Percentiles rank a stretch among this genome's conserved stretches.
Conservation (phyloP, 2,888 invertebrate species). For the Rotaria macrura region DNA sequence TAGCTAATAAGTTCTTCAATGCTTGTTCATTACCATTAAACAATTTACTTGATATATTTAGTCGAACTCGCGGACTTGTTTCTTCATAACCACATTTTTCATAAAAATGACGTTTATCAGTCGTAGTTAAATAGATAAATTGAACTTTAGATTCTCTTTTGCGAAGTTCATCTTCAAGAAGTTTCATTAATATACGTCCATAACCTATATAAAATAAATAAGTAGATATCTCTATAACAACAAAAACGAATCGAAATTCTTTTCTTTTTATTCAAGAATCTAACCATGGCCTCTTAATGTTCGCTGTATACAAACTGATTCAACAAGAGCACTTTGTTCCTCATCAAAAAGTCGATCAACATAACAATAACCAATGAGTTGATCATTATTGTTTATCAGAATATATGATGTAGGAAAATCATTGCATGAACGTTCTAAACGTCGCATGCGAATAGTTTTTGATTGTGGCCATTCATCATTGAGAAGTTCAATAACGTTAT, state of each 20-base stretch:
- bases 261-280: not conserved
- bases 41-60: not conserved
- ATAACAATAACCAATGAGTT: not conserved
- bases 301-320: slow-evolving; percentile 5
- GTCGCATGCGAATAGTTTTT: not conserved
- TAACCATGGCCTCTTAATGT: not conserved
- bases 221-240: no score
- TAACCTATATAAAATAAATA: not conserved
- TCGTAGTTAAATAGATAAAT: not conserved
- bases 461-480: slow-evolving; percentile 18
- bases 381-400: not conserved
- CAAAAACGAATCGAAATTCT: no score
- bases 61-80: not conserved
- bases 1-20: not conserved
- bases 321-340: not conserved
- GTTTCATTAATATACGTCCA: not conserved
- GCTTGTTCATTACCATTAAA: not conserved
- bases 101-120: slow-evolving; percentile 18
- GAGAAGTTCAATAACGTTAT: not conserved
- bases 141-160: not conserved
- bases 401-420: not conserved
- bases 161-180: not conserved
- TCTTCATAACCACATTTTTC: slow-evolving; percentile 12
- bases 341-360: not conserved
- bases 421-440: not conserved